A percentile compares a stretch with the other conserved stretches of the same genome.
Conservation (phyloP, 2,113 vertebrate species). For the Ameiurus melas region DNA sequence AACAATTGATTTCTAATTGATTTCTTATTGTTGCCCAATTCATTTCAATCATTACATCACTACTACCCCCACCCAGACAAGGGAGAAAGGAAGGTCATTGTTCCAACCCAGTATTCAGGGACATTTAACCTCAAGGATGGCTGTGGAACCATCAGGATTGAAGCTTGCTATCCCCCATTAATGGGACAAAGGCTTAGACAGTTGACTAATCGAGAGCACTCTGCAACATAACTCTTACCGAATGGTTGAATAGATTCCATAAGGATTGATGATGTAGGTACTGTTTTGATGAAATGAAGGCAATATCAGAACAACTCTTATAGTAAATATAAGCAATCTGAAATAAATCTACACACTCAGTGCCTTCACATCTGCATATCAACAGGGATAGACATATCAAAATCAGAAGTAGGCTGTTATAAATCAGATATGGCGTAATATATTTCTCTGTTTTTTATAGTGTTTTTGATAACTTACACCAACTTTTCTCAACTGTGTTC, state of each 20-base stretch:
- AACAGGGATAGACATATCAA: not conserved
- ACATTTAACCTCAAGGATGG: not conserved
- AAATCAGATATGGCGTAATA: not conserved
- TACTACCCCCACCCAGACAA: not conserved
- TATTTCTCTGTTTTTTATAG: not conserved
- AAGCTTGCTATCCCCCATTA: not conserved
- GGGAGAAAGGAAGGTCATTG: not conserved
- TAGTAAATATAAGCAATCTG: not conserved
- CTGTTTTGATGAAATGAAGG: not conserved
- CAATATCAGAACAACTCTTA: not conserved
- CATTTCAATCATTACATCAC: not conserved
- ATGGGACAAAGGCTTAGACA: no score
- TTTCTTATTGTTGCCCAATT: not conserved
- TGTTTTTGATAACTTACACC: not conserved
- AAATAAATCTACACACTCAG: not conserved
- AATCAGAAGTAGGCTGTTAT: not conserved
- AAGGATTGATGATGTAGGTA: not conserved
- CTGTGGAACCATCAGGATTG: not conserved
- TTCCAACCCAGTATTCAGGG: not conserved
- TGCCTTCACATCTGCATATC: not conserved
- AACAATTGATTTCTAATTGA: not conserved
- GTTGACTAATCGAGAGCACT: not conserved
- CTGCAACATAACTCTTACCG: not conserved
- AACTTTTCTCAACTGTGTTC: not conserved
- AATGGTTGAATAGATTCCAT: not conserved